Conservation (phyloP, 2,113 vertebrate species). For the Sturnira hondurensis region DNA sequence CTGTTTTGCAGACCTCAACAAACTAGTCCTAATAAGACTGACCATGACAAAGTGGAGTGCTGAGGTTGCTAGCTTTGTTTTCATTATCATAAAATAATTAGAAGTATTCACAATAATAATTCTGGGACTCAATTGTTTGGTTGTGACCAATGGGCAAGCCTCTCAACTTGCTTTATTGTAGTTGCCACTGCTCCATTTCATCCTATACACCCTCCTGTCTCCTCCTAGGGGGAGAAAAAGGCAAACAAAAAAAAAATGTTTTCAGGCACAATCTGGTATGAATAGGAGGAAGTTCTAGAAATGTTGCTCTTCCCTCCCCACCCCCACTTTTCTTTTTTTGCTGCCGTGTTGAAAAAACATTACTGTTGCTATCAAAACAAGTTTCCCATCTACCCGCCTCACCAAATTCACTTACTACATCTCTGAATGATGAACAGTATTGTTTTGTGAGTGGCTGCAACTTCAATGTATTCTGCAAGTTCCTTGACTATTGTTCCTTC, state of each 20-base stretch:
- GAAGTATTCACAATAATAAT: not conserved
- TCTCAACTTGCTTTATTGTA: not conserved
- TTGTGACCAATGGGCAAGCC: not conserved
- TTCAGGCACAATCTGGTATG: not conserved
- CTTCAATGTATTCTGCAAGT: not conserved
- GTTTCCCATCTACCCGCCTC: not conserved
- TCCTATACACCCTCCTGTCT: not conserved
- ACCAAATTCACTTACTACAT: not conserved
- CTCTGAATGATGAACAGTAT: not conserved
- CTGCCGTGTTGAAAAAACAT: not conserved
- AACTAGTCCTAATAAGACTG: not conserved
- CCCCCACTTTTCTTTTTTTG: not conserved
- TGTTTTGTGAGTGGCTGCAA: not conserved
- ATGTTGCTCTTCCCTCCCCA: not conserved
- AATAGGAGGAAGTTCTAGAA: not conserved
- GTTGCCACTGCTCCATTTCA: not conserved
- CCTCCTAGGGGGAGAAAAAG: not conserved
- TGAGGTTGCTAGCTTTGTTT: not conserved
- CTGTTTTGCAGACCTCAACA: not conserved
- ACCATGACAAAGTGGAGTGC: not conserved
- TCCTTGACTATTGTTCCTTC: not conserved
- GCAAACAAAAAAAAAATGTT: not conserved
- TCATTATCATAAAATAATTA: not conserved
- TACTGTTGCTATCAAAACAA: not conserved
- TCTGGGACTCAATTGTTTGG: not conserved